Evolutionary conservation across 2,888 invertebrate genomes (phyloP).

Genomic region (Falcaria lacertinaria): DNA sequence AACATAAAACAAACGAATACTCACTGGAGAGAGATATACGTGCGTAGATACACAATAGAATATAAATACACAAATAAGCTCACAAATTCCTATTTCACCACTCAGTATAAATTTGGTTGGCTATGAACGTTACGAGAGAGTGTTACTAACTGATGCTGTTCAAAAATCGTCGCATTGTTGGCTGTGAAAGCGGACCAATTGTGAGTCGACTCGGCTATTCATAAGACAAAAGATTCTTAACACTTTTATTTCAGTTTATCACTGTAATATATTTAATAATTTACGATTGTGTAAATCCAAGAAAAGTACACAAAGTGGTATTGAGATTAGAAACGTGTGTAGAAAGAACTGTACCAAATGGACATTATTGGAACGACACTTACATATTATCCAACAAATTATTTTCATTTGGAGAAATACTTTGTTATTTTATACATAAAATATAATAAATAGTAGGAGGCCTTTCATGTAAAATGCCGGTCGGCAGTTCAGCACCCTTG

Average conservation of each 20-base stretch:
- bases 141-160: constrained; percentile 45
- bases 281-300: background rate
- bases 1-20: background rate
- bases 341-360: too few relatives aligned
- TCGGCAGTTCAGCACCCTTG: constrained; percentile 52
- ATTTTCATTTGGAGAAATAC: too few relatives aligned
- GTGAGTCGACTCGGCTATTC: constrained; percentile 20
- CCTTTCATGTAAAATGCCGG: constrained; percentile 33
- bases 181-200: constrained; percentile 24
- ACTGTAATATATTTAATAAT: background rate
- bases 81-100: constrained; percentile 13
- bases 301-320: background rate
- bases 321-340: background rate
- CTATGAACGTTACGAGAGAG: constrained; percentile 31
- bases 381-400: too few relatives aligned
- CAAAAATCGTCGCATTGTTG: constrained; percentile 43
- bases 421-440: background rate
- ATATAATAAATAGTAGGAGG: constrained; percentile 11
- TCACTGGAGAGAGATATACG: background rate
- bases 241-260: background rate
- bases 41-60: background rate
- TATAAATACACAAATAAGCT: background rate
- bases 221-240: constrained; percentile 8
- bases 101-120: constrained; percentile 20
- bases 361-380: too few relatives aligned